Evolutionary conservation across 2,888 invertebrate species (phyloP).

Genomic region (Salpingus planirostris): DNA sequence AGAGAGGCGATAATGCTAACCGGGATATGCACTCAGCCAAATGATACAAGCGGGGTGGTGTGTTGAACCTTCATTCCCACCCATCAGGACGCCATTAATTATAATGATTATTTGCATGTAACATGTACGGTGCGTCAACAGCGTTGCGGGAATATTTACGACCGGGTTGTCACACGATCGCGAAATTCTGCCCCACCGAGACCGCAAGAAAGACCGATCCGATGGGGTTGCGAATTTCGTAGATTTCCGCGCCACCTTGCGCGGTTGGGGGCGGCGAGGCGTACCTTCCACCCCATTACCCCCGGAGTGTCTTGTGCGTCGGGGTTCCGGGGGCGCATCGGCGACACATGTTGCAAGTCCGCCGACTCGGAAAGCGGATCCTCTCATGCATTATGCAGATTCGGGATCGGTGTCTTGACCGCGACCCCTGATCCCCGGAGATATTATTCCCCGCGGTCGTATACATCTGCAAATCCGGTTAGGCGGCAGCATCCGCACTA

Average conservation of each 20-base stretch:
- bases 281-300: constrained; percentile 8
- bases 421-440: constrained; percentile 16
- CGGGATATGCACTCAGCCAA: constrained; percentile 11
- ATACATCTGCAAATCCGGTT: constrained; percentile 16
- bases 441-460: constrained; percentile 20
- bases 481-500: constrained; percentile 15
- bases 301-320: constrained; percentile 3
- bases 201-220: too few relatives aligned
- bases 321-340: constrained; percentile 5
- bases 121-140: too few relatives aligned
- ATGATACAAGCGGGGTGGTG: constrained; percentile 7
- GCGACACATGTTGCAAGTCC: constrained; percentile 20
- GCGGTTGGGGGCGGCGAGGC: too few relatives aligned
- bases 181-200: too few relatives aligned
- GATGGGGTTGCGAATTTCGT: too few relatives aligned
- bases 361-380: constrained; percentile 28
- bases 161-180: too few relatives aligned
- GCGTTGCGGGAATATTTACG: too few relatives aligned
- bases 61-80: constrained; percentile 5
- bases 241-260: too few relatives aligned
- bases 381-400: constrained; percentile 34
- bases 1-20: constrained; percentile 11
- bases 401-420: constrained; percentile 32
- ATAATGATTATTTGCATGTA: constrained; percentile 11
- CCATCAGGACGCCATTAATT: constrained; percentile 10